A percentile compares a stretch with the other conserved stretches of the same genome.
phyloP scores from a whole-genome alignment of 2,113 vertebrate genomes.

The Misgurnus mizolepis region DNA sequence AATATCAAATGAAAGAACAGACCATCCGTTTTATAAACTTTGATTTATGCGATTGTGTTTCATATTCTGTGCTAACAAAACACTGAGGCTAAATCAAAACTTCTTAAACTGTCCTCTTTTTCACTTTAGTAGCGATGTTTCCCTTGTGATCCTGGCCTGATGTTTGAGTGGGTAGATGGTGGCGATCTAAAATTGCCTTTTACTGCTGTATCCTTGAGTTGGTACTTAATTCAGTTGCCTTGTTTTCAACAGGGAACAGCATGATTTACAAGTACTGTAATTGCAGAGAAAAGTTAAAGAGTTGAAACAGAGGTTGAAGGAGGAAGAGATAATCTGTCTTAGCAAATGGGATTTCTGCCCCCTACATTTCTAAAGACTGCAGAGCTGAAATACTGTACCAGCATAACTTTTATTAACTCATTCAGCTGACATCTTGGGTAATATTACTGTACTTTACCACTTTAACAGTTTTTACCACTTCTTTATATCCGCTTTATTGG shows the following conservation, averaged over 20 bases:
- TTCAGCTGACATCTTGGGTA: constrained; percentile 60
- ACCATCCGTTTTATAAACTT: too few species aligned
- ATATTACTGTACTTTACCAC: constrained; percentile 53
- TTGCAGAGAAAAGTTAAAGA: constrained; percentile 24
- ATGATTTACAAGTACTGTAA: constrained; percentile 15
- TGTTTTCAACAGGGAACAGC: not conserved
- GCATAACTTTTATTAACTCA: constrained; percentile 44
- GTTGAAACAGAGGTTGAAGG: constrained; percentile 30
- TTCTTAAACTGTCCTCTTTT: too few species aligned
- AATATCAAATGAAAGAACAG: too few species aligned
- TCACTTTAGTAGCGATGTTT: not conserved
- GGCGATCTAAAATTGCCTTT: not conserved
- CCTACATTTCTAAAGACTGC: constrained; percentile 13
- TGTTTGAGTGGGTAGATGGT: not conserved
- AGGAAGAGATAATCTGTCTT: constrained; percentile 26
- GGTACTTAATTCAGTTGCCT: not conserved
- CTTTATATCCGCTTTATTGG: constrained; percentile 15
- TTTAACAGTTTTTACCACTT: constrained; percentile 18
- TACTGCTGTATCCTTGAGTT: constrained; percentile 3
- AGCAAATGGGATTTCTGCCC: constrained; percentile 44
- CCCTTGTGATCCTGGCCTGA: not conserved
- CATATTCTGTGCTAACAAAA: too few species aligned
- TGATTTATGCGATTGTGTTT: too few species aligned
- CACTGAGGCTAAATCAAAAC: too few species aligned
- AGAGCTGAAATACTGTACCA: constrained; percentile 8